Evolutionary conservation across 2,797 vertebrate genomes (phyloP), one percentile per base, ranked within the genome.

Genomic region (Acridotheres tristis): DNA sequence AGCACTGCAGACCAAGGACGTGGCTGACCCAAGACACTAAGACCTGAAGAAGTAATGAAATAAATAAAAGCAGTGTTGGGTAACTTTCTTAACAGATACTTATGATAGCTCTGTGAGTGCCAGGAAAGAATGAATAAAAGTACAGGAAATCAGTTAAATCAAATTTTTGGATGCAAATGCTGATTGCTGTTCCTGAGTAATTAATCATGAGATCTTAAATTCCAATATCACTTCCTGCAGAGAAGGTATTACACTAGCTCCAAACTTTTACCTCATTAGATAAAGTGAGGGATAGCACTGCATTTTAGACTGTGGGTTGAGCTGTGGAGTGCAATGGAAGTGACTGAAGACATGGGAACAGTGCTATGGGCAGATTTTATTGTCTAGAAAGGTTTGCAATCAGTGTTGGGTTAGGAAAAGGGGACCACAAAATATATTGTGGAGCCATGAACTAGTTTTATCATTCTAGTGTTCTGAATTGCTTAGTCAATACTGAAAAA

Each of bases 281-380:
- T 72, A 38, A 61, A 73, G 12, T 62, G 27, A 22, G 7, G 8
- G 0, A 0, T 25, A 58, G 8, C 9, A 8, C 5, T 43, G 27
- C 5, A 6, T 62, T 85, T 74, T 0, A 0, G 17, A 1, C 12
- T 50, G 32, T 17, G 17, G 9, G 19, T 55, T 82, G 66, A 63
- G 25, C 11, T 32, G 11, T 63, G 38, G 23, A 50, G 38, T 27
- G 10, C 40, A 59, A 4, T 15, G 19, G 36, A 67, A 81, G 13
- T 5, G 9, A 30, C 7, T 43, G 58, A 51, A 83, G 30, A n/a
- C 12, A 38, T 6, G 1, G 47, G 10, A 75, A 25, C 30, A 22
- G 25, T 55, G 25, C 22, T 48, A 6, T 65, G 59, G 21, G 16
- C 6, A 3, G 5, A 32, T 71, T 61, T 53, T 7, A 11, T 53